A percentile compares a stretch with the other conserved stretches of the same genome.
These are phyloP conservation scores for Arvicola amphibius DNA, from an alignment of 2,797 vertebrate genomes.

Conservation along the genomic window DNA sequence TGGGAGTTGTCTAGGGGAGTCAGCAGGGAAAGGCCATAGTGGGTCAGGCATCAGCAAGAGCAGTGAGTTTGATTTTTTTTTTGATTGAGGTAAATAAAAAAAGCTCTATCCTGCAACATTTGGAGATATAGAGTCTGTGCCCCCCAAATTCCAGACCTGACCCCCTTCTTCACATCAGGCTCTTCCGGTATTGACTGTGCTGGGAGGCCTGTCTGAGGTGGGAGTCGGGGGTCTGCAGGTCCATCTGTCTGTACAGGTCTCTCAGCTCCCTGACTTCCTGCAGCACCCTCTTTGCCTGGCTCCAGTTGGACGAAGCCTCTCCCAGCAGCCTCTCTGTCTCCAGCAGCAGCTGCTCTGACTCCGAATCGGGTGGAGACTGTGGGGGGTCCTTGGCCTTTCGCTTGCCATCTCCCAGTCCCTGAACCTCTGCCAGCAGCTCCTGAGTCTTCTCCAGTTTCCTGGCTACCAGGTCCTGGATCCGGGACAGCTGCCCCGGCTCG, in stretches of 20 bases:
- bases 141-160: slow-evolving; percentile 38
- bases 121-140: neutral
- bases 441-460: slow-evolving; percentile 95
- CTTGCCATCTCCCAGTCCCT: slow-evolving; percentile 89
- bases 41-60: slow-evolving; percentile 29
- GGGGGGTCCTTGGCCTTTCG: slow-evolving; percentile 86
- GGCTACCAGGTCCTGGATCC: slow-evolving; percentile 93
- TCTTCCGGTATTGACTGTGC: slow-evolving; percentile 88
- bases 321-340: slow-evolving; percentile 93
- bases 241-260: slow-evolving; percentile 91
- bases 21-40: neutral
- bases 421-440: slow-evolving; percentile 91
- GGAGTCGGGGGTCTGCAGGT: slow-evolving; percentile 85
- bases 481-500: slow-evolving; percentile 83
- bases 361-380: slow-evolving; percentile 84
- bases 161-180: slow-evolving; percentile 89
- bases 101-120: slow-evolving; percentile 68
- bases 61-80: neutral
- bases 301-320: slow-evolving; percentile 93
- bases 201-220: slow-evolving; percentile 85
- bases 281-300: slow-evolving; percentile 92
- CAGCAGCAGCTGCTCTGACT: slow-evolving; percentile 87
- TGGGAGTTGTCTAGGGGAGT: neutral
- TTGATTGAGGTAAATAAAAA: slow-evolving; percentile 83
- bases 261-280: slow-evolving; percentile 94